Percentiles rank a stretch among this genome's conserved stretches.
phyloP scores from a whole-genome alignment of 2,113 vertebrate genomes.

The Toxotes chatareus region DNA sequence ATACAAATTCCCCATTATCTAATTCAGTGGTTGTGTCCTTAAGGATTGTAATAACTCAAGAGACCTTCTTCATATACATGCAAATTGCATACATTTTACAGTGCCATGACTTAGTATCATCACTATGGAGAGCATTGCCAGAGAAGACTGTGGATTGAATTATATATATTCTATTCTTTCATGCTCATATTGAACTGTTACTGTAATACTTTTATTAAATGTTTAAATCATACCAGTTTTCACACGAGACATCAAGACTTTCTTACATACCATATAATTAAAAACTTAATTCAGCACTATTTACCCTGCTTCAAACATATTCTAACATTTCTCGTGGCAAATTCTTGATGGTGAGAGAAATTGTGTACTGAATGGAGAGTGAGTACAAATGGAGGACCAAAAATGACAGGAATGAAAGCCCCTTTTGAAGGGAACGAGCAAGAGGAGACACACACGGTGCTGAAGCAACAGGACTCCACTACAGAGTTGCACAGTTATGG shows the following conservation, averaged over 20 bases:
- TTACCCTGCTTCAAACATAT: neutral
- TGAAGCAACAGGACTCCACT: constrained; percentile 43
- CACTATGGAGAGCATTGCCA: constrained; percentile 2
- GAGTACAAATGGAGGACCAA: constrained; percentile 12
- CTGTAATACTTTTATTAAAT: too few relatives aligned
- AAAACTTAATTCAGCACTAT: neutral
- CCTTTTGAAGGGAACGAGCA: constrained; percentile 6
- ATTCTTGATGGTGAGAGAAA: neutral
- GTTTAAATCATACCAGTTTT: neutral
- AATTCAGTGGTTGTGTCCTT: constrained; percentile 21
- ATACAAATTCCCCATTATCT: neutral
- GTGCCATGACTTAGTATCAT: neutral
- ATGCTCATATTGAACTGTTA: neutral
- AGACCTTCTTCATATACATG: constrained; percentile 26
- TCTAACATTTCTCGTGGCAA: neutral
- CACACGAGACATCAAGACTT: constrained; percentile 1
- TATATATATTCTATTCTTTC: neutral
- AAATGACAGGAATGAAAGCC: constrained; percentile 47
- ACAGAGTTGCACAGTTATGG: constrained; percentile 41
- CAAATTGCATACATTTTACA: constrained; percentile 8
- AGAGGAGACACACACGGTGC: constrained; percentile 11
- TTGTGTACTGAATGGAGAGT: constrained; percentile 1
- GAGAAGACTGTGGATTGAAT: neutral
- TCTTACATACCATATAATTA: neutral
- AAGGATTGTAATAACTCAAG: neutral